A percentile compares a stretch with the other conserved stretches of the same genome.
These are phyloP conservation scores for Hirtodrosophila confusa DNA, from an alignment of 2,888 invertebrate species.

Conservation along the genomic window DNA sequence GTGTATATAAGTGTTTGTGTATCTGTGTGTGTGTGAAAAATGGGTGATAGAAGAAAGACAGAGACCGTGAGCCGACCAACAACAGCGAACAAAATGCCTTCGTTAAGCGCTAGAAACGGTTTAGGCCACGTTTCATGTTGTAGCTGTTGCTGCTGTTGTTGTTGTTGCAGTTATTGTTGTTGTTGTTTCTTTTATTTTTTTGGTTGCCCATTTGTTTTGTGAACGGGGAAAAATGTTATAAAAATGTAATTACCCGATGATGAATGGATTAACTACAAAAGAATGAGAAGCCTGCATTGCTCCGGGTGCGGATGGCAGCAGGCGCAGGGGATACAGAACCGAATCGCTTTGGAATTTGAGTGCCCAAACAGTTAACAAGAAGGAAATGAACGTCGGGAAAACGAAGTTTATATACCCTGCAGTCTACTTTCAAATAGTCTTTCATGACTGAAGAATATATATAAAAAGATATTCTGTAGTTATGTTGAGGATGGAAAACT, in stretches of 20 bases:
- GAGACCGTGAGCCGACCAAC: conserved; percentile 50
- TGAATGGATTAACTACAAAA: conserved; percentile 80
- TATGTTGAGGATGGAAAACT: too few species aligned
- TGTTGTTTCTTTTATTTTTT: conserved; percentile 41
- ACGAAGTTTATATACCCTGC: too few species aligned
- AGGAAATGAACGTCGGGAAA: conserved; percentile 19
- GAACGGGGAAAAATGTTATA: conserved; percentile 76
- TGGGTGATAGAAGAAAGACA: conserved; percentile 62
- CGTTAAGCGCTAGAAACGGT: conserved; percentile 73
- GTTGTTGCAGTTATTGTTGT: conserved; percentile 35
- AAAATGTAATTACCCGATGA: conserved; percentile 80
- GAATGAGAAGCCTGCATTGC: conserved; percentile 70
- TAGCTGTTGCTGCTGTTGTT: conserved; percentile 33
- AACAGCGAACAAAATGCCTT: conserved; percentile 76
- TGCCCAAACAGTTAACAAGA: conserved; percentile 54
- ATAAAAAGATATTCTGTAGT: too few species aligned
- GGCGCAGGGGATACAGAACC: conserved; percentile 24
- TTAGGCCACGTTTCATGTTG: conserved; percentile 55
- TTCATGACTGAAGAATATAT: too few species aligned
- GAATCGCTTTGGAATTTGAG: conserved; percentile 59
- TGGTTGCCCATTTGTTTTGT: conserved; percentile 72
- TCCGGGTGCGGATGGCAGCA: conserved; percentile 60
- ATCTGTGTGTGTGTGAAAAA: conserved; percentile 52
- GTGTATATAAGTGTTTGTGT: conserved; percentile 24
- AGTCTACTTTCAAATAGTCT: too few species aligned